Base-by-base conservation (phyloP, 2,888 invertebrate species). In the Drosophila picticornis region DNA sequence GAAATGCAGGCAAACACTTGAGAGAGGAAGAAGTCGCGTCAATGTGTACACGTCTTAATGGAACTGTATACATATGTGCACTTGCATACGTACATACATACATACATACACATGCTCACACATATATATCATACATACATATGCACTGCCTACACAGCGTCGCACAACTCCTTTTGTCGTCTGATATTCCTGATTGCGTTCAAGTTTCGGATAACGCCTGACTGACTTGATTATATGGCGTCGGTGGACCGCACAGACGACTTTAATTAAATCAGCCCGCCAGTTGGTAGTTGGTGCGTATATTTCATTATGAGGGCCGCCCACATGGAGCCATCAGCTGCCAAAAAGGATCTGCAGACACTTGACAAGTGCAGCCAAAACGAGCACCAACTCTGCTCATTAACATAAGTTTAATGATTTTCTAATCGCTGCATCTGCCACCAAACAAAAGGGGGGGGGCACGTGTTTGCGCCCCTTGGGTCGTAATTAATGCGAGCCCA, bases 1-100 rank as follows among this genome's bases (percentile, higher is more conserved):
- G 84, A 77, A 81, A 79, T 84, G 81, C 86, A 86, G 86, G 87
- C 83, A 91, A 91, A 88, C 88, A 91, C 91, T 91, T 81, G 77
- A 87, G 74, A 73, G 76, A 59, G 73, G 64, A 80, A 84, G 68
- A 81, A 88, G 90, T 87, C 90, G 90, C 90, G 86, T 88, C 91
- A 90, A 89, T 91, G 92, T 92, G 91, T 91, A 88, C 91, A 90
- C 88, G 91, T 82, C 92, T 92, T 92, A 92, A 92, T 92, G 92
- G 91, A 91, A 91, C 83, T 83, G 91, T 89, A 91, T 85, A 92
- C 86, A 89, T 50, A 73, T 27, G 32, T 59, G 38, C 16, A 50
- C 19, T 53, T 13, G 48, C 16, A 51, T 34, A 29, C 4, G 70
- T 43, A 63, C 46, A 58, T 48, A 52, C 29, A 43, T 6, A 48